Evolutionary conservation across 2,888 invertebrate species (phyloP), one percentile per base, ranked within the genome.

Genomic region (Desoria tigrina): DNA sequence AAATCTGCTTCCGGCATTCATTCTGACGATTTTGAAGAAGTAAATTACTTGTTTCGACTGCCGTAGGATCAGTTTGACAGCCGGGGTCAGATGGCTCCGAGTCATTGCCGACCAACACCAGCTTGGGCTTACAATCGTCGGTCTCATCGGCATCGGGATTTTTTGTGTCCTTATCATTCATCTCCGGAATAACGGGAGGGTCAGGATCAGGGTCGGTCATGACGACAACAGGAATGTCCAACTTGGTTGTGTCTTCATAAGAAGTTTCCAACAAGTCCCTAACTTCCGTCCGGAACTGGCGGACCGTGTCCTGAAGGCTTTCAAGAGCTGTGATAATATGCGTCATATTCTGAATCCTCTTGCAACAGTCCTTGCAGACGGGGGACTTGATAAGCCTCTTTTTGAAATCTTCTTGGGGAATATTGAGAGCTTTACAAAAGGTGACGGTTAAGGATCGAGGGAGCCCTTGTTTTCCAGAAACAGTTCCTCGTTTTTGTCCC

Each of bases 1-100:
- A 9, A 37, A 55, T 55, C 27, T 55, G 26, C 55, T 55, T 55
- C 21, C 55, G 14, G 6, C 26, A 32, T 18, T 4, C 4, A 55
- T 55, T 55, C 32, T 55, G 27, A 3, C 24, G 7, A 16, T 51
- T n/a, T 4, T 23, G 6, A 51, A n/a, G n/a, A n/a, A n/a, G n/a
- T n/a, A n/a, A n/a, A n/a, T 7, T 49, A n/a, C 18, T n/a, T 7
- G 49, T n/a, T n/a, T n/a, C n/a, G n/a, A n/a, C n/a, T n/a, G n/a
- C n/a, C n/a, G n/a, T n/a, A n/a, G n/a, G n/a, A n/a, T n/a, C n/a
- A n/a, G n/a, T n/a, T n/a, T n/a, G n/a, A n/a, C n/a, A n/a, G n/a
- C n/a, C n/a, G n/a, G n/a, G n/a, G n/a, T n/a, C n/a, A n/a, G n/a
- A n/a, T n/a, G n/a, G n/a, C n/a, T n/a, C n/a, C n/a, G n/a, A n/a